A percentile compares a stretch with the other conserved stretches of the same genome.
Conservation (phyloP, 2,113 vertebrate species). For the Pseudorectes ferrugineus region DNA sequence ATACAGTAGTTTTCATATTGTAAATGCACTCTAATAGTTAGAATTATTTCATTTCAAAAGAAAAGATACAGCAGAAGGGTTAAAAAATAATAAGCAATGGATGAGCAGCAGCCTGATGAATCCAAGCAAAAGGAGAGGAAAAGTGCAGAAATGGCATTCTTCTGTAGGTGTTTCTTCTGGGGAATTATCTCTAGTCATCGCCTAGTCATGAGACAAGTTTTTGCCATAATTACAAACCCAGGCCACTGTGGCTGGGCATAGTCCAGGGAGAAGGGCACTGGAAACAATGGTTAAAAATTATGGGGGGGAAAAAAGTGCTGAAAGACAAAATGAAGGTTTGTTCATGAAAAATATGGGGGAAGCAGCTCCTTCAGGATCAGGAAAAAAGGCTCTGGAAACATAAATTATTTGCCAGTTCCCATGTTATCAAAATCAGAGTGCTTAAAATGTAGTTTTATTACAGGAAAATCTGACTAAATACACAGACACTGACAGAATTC, state of each 20-base stretch:
- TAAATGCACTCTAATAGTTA: neutral
- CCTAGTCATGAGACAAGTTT: constrained; percentile 41
- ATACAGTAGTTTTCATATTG: neutral
- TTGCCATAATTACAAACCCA: constrained; percentile 39
- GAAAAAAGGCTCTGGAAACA: neutral
- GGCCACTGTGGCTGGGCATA: neutral
- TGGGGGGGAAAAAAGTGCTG: neutral
- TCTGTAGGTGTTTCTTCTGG: constrained; percentile 50
- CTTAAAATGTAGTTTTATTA: constrained; percentile 9
- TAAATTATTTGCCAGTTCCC: neutral
- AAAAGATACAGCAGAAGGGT: neutral
- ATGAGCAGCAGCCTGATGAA: constrained; percentile 3
- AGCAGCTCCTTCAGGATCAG: neutral
- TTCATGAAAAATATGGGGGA: neutral
- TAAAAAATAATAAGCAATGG: constrained; percentile 12
- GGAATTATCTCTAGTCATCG: constrained; percentile 47
- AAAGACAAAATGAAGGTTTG: neutral
- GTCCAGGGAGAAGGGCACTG: constrained; percentile 6
- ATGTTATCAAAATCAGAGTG: constrained; percentile 6
- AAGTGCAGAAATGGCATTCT: constrained; percentile 44
- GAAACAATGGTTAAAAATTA: constrained; percentile 13
- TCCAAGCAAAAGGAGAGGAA: neutral
- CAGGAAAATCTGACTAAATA: constrained; percentile 42
- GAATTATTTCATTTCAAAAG: neutral
- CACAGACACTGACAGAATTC: neutral